Evolutionary conservation across 2,888 invertebrate genomes (phyloP), one percentile per base, ranked within the genome.

Genomic region (Oligia strigilis): DNA sequence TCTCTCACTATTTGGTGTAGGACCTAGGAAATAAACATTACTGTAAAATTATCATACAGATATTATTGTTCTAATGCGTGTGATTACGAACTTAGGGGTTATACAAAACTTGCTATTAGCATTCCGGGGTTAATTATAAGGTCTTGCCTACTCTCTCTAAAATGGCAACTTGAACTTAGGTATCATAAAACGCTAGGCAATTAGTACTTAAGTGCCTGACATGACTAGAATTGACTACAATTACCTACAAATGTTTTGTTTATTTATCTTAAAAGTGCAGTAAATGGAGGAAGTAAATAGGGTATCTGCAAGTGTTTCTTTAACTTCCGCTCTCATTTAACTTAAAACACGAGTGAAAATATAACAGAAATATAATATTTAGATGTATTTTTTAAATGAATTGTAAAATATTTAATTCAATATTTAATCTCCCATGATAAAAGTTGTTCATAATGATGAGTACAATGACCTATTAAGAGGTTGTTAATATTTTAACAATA

Each of bases 101-200:
- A 17, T 46, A 74, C 5, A 23, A 17, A 23, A 23, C 77, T 43
- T 17, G n/a, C 52, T 29, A 52, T 23, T 58, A 9, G 4, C 40
- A 65, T 73, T 13, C 2, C 4, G 46, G 46, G 52, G n/a, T 75
- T 67, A 40, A 82, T 75, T 52, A 55, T 46, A 67, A n/a, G 29
- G 46, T 75, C n/a, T 60, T 29, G 46, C n/a, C 9, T 55, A 14
- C 52, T 75, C 76, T 55, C 66, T 75, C 40, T 60, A n/a, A 43
- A 72, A 66, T 65, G 13, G 4, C 40, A 19, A 60, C 40, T 23
- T 72, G 40, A 43, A 13, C 23, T 4, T 55, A 29, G 29, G 29
- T 29, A 13, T 40, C 29, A 58, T 82, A 58, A 72, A 79, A 72
- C 17, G 1, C n/a, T 2, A 2, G 0, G 49, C 17, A 80, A 46